Evolutionary conservation across 2,797 vertebrate species (phyloP).

Genomic region (Pseudochirops cupreus): DNA sequence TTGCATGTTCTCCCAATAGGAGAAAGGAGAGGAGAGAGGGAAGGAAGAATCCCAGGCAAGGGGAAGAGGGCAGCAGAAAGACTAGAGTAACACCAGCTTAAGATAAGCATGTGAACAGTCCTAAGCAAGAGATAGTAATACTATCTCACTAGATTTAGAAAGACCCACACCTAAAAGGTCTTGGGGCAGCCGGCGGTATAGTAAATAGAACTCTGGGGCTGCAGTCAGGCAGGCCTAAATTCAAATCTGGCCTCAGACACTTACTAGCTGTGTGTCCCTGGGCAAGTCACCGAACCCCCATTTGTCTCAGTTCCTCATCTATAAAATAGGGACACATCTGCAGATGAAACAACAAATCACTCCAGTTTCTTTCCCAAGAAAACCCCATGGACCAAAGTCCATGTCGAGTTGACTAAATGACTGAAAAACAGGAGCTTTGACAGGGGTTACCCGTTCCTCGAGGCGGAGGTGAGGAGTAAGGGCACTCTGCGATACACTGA

Average conservation of each 20-base stretch:
- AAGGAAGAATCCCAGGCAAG: not conserved
- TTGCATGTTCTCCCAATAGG: not conserved
- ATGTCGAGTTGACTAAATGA: not conserved
- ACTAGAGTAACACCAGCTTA: not conserved
- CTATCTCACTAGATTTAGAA: not conserved
- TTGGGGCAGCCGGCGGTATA: not conserved
- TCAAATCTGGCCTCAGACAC: not conserved
- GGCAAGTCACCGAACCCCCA: not conserved
- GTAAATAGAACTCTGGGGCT: not conserved
- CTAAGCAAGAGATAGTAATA: not conserved
- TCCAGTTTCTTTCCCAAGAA: not conserved
- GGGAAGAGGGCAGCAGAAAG: not conserved
- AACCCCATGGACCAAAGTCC: not conserved
- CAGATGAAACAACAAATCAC: not conserved
- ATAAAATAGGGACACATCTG: not conserved
- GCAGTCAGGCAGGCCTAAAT: not conserved
- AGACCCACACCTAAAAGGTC: not conserved
- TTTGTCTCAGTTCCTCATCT: not conserved
- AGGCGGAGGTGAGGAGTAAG: not conserved
- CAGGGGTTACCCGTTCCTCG: not conserved
- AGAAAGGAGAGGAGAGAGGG: not conserved
- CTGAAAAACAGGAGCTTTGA: not conserved
- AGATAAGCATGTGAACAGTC: not conserved
- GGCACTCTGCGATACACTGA: not conserved
- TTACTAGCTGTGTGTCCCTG: not conserved